Base-by-base conservation (phyloP, 30 jellyfish, hydroid and myxozoan genomes). In the Hydractinia symbiolongicarpus region DNA sequence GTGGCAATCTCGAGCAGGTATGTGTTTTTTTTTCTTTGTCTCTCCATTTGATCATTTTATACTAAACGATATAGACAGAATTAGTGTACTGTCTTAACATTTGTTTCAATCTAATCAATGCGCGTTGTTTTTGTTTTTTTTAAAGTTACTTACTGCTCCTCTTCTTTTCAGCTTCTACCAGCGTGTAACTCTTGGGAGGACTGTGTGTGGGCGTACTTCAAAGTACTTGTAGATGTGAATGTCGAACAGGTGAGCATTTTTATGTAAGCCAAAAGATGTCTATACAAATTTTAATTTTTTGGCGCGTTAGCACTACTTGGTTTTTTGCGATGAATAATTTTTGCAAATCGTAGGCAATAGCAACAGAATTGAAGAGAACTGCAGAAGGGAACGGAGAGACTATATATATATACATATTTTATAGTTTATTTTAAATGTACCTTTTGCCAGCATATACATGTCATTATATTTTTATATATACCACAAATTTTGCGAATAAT, bases 141-240 rank as follows among this genome's bases (percentile, higher is more conserved):
- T 72, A 4, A 19, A 1, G 30, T 14, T 13, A 68, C 54, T 9
- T 72, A 7, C 61, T 19, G 7, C 0, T 1, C 69, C 15, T 16
- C 69, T 11, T 16, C 19, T 77, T 16, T n/a, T 67, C 57, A 70
- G 84, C 79, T 90, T 62, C 78, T 90, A 9, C 78, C 84, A 14
- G 95, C 89, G 21, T 90, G 94, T 66, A 68, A 67, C 52, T 74
- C 95, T 4, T 90, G 97, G 97, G 95, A 90, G 53, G 97, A 90
- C 54, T 67, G 95, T 78, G 50, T 90, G 70, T 90, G 97, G 97
- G 97, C 97, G 8, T 84, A 79, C 73, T 90, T 90, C 78, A 84
- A 81, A 77, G 97, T 90, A 4, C 81, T 90, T 61, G 92, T 90
- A 17, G 97, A 90, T 67, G 84, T 82, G 40, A 77, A 78, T 14